Evolutionary conservation across 2,888 invertebrate genomes (phyloP).

Genomic region (Mythimna vitellina): DNA sequence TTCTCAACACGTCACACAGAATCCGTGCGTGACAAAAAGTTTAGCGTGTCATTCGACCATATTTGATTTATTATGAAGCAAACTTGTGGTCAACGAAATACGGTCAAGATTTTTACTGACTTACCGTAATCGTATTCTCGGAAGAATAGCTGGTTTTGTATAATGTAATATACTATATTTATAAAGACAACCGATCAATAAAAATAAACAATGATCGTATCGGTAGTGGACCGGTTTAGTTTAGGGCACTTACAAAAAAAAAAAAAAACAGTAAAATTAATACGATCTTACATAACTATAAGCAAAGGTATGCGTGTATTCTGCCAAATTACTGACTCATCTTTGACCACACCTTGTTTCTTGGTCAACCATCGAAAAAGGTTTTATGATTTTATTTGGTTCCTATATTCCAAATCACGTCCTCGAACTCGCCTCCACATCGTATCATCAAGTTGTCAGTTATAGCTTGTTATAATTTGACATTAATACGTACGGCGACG

Average conservation of each 20-base stretch:
- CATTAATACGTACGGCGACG: background rate
- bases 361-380: slow-evolving; percentile 15
- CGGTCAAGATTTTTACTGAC: slow-evolving; percentile 40
- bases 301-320: background rate
- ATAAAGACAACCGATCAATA: slow-evolving; percentile 10
- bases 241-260: too few species aligned
- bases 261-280: background rate
- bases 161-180: slow-evolving; percentile 1
- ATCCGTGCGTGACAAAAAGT: slow-evolving; percentile 47
- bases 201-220: slow-evolving; percentile 32
- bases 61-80: slow-evolving; percentile 41
- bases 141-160: background rate
- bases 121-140: slow-evolving; percentile 6
- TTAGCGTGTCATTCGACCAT: slow-evolving; percentile 48
- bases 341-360: slow-evolving; percentile 25
- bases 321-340: slow-evolving; percentile 31
- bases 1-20: slow-evolving; percentile 25
- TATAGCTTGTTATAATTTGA: background rate
- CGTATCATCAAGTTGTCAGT: background rate
- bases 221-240: slow-evolving; percentile 8
- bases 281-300: slow-evolving; percentile 11
- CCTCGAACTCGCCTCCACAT: background rate
- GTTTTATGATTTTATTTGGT: slow-evolving; percentile 3
- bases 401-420: background rate
- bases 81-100: slow-evolving; percentile 41